phyloP scores from a whole-genome alignment of 1,140 invertebrate genomes.

The Liolophura sinensis region DNA sequence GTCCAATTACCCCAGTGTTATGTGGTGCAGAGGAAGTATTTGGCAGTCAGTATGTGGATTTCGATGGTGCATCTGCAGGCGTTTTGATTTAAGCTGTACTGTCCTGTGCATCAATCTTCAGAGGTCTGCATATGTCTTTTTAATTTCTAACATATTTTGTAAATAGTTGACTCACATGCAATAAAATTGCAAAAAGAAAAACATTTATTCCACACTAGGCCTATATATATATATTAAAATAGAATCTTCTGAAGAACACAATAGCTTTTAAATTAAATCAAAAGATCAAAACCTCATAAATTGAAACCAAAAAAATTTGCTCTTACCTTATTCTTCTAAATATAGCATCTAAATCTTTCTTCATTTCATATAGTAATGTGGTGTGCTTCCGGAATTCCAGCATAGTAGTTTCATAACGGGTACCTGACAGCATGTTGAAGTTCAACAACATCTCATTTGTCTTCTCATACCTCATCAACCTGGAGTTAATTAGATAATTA shows the following conservation, averaged over 20 bases:
- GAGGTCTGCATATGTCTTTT: too few species aligned
- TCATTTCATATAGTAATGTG: constrained; percentile 71
- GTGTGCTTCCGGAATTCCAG: constrained; percentile 90
- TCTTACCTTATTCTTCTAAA: constrained; percentile 65
- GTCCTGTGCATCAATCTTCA: neutral
- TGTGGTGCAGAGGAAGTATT: neutral
- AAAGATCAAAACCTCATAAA: neutral
- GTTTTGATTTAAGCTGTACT: neutral
- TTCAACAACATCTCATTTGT: constrained; percentile 97
- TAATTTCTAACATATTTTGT: too few species aligned
- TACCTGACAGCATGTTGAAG: constrained; percentile 84
- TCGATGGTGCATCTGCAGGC: neutral
- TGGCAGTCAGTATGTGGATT: neutral
- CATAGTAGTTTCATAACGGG: constrained; percentile 77
- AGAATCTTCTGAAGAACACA: neutral
- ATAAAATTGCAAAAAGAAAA: neutral
- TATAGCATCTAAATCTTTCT: constrained; percentile 67
- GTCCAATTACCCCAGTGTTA: neutral
- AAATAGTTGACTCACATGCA: too few species aligned
- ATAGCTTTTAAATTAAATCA: neutral
- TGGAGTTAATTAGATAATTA: constrained; percentile 59
- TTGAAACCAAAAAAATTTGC: constrained; percentile 23
- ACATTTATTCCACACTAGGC: neutral
- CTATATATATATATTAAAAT: neutral
- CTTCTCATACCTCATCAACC: constrained; percentile 94